Percentiles rank a stretch among this genome's conserved stretches.
Conservation (phyloP, 2,113 vertebrate species). For the Balaeniceps rex region DNA sequence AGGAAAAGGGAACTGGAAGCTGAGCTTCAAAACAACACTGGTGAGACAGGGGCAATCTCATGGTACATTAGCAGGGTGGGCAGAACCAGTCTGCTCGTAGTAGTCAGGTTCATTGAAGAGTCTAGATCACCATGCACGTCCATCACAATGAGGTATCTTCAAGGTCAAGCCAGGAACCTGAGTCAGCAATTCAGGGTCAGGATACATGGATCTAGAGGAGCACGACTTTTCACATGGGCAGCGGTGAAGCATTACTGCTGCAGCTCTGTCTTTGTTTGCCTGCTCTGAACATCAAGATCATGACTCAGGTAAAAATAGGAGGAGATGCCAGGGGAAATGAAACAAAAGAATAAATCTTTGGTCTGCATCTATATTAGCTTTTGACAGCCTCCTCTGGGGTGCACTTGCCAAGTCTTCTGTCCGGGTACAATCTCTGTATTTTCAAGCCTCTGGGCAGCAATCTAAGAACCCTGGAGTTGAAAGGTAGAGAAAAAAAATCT, state of each 20-base stretch:
- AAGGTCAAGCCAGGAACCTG: background rate
- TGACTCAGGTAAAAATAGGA: background rate
- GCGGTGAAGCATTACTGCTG: background rate
- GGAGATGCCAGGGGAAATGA: background rate
- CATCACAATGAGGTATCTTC: background rate
- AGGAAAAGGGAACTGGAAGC: background rate
- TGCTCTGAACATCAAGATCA: background rate
- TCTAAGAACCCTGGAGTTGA: background rate
- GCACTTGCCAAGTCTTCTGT: background rate
- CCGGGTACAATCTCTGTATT: background rate
- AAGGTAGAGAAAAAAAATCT: background rate
- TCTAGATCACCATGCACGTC: rapidly evolving
- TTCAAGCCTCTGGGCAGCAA: background rate
- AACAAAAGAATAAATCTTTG: background rate
- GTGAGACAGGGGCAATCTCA: background rate
- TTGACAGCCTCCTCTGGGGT: background rate
- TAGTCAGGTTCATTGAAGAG: background rate
- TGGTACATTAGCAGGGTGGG: background rate
- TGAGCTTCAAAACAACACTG: background rate
- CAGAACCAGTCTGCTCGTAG: background rate
- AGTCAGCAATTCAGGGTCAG: background rate
- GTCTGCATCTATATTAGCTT: background rate
- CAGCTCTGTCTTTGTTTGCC: background rate
- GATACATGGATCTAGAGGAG: background rate
- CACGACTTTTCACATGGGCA: background rate